Evolutionary conservation across 2,888 invertebrate species (phyloP).

Genomic region (Salticus scenicus): DNA sequence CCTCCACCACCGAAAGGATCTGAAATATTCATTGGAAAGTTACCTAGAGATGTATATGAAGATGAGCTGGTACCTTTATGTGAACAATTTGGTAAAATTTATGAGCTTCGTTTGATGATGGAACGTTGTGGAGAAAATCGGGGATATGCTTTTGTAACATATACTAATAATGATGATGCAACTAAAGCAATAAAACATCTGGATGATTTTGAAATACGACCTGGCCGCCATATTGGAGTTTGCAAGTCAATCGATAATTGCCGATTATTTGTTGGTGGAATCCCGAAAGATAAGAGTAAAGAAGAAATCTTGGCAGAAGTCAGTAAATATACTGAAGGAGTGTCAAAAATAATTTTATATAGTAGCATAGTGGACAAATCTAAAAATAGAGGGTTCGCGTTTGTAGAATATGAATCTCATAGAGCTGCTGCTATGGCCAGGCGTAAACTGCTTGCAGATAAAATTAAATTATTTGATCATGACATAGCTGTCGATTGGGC

Average conservation of each 20-base stretch:
- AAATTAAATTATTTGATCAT: constrained; percentile 79
- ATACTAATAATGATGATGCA: constrained; percentile 80
- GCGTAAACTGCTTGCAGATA: constrained; percentile 76
- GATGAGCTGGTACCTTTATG: constrained; percentile 86
- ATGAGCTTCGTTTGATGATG: constrained; percentile 84
- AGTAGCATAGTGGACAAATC: constrained; percentile 80
- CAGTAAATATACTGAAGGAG: constrained; percentile 81
- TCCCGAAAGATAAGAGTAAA: constrained; percentile 82
- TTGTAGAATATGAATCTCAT: constrained; percentile 87
- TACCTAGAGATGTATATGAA: constrained; percentile 86
- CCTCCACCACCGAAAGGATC: constrained; percentile 81
- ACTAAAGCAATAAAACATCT: constrained; percentile 81
- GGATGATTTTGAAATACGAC: constrained; percentile 83
- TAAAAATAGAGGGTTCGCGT: constrained; percentile 87
- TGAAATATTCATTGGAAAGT: constrained; percentile 87
- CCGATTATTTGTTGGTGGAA: constrained; percentile 85
- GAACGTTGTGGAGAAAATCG: constrained; percentile 86
- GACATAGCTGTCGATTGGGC: constrained; percentile 90
- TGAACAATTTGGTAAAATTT: constrained; percentile 81
- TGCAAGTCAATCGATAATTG: constrained; percentile 88
- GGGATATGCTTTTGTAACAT: constrained; percentile 87
- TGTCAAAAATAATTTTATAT: constrained; percentile 83
- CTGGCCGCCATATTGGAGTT: constrained; percentile 83
- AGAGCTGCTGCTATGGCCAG: constrained; percentile 79
- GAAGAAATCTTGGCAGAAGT: constrained; percentile 81